Evolutionary conservation across 1,140 invertebrate genomes (phyloP), one percentile per base, ranked within the genome.

Genomic region (Euura saliciscinereae): DNA sequence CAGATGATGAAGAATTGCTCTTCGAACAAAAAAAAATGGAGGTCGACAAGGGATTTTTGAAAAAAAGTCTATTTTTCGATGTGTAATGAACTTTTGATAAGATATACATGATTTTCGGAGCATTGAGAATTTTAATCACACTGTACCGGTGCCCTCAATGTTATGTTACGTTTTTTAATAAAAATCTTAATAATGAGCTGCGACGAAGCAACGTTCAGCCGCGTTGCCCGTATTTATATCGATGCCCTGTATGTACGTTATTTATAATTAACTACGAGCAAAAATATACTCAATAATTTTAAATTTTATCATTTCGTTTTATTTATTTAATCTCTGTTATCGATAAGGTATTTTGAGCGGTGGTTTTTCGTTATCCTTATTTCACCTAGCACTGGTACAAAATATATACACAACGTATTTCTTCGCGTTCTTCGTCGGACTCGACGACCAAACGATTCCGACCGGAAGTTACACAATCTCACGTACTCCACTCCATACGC

Each of bases 191-290:
- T 59, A 59, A 59, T 28, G 28, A 28, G 28, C 28, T 28, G 28
- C 28, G 28, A 28, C 28, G 28, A 28, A 28, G 28, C 28, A 28
- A 28, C 28, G 28, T 28, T 28, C 28, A 28, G 28, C 28, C 28
- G 28, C 28, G 28, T 28, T 28, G 28, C 28, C 28, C 28, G 13
- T 59, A 6, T 59, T 59, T 59, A 59, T 59, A 59, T 59, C 6
- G 51, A 59, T 59, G 51, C 51, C 51, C 51, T 59, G 51, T 59
- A 59, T 59, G 51, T 59, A 59, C 51, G 51, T 59, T 59, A 59
- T n/a, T 59, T 59, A 59, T 59, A 59, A 28, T 28, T 28, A 28
- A 59, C 51, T 59, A 59, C 51, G 51, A 59, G 51, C 51, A 59
- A 59, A 11, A 59, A 59, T 59, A 59, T n/a, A 8, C 51, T 28